phyloP scores from a whole-genome alignment of 2,888 invertebrate genomes.

The Aleiodes testaceus region DNA sequence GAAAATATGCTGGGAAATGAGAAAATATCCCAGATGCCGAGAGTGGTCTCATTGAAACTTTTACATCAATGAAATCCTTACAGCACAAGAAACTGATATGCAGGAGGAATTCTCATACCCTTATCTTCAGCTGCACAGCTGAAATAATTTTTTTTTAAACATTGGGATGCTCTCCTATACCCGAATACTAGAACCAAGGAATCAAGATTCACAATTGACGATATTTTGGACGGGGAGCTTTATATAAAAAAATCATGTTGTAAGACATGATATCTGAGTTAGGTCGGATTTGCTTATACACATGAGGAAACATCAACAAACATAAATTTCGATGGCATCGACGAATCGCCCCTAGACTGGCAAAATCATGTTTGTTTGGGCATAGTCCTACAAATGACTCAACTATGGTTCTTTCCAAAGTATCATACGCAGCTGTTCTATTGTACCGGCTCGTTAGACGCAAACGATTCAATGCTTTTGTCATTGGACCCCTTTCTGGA shows the following conservation, averaged over 20 bases:
- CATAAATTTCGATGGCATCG: slow-evolving; percentile 32
- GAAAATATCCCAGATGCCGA: neutral
- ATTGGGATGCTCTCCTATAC: slow-evolving; percentile 21
- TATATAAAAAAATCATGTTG: slow-evolving; percentile 32
- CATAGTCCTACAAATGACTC: slow-evolving; percentile 39
- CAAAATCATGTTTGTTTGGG: slow-evolving; percentile 41
- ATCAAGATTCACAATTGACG: slow-evolving; percentile 37
- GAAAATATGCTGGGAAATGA: slow-evolving; percentile 18
- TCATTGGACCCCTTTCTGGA: slow-evolving; percentile 33
- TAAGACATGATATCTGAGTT: slow-evolving; percentile 39
- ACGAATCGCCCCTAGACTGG: slow-evolving; percentile 30
- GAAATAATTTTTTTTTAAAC: slow-evolving; percentile 29
- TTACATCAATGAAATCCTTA: slow-evolving; percentile 30
- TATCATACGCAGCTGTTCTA: slow-evolving; percentile 3
- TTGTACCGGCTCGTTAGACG: slow-evolving; percentile 17
- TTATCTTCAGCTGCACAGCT: slow-evolving; percentile 31
- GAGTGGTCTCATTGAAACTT: neutral
- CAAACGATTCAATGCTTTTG: slow-evolving; percentile 7
- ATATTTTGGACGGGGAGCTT: slow-evolving; percentile 38
- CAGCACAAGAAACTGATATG: slow-evolving; percentile 21
- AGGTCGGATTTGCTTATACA: slow-evolving; percentile 44
- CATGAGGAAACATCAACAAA: slow-evolving; percentile 39
- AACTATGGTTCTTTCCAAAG: slow-evolving; percentile 26
- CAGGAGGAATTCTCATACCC: slow-evolving; percentile 39
- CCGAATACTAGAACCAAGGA: slow-evolving; percentile 27